These are phyloP conservation scores for Andrena fulva DNA, from an alignment of 2,888 invertebrate genomes.

Conservation along the genomic window DNA sequence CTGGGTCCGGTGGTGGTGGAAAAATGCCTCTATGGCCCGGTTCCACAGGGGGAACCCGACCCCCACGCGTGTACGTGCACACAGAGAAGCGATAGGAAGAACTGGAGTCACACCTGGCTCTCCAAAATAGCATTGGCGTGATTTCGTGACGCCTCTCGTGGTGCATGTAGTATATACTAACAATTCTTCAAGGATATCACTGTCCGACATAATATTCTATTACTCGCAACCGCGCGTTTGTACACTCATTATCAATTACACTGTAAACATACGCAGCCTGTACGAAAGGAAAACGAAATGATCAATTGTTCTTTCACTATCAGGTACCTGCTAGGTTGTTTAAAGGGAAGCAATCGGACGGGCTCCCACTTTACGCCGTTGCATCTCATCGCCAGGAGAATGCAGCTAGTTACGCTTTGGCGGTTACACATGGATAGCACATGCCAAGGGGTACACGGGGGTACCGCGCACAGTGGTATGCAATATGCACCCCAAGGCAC, in stretches of 20 bases:
- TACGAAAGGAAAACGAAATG: too few species aligned
- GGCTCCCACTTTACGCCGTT: conserved; percentile 34
- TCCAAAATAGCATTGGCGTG: conserved; percentile 73
- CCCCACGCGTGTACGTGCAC: conserved; percentile 56
- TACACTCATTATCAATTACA: too few species aligned
- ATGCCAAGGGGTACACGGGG: conserved; percentile 41
- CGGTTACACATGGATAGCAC: conserved; percentile 66
- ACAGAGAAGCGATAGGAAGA: conserved; percentile 30
- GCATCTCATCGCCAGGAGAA: conserved; percentile 30
- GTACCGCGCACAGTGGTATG: conserved; percentile 22
- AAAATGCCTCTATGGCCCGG: conserved; percentile 24
- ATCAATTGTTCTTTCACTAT: not conserved
- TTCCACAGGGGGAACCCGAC: conserved; percentile 44
- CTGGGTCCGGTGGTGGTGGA: conserved; percentile 65
- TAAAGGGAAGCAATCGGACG: not conserved
- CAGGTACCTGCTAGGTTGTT: not conserved
- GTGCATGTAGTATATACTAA: not conserved
- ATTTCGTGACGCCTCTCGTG: conserved; percentile 61
- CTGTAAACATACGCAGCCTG: too few species aligned
- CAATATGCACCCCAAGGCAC: conserved; percentile 58
- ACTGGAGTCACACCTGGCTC: conserved; percentile 72
- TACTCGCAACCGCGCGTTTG: too few species aligned
- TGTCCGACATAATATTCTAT: too few species aligned
- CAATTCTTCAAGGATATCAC: too few species aligned
- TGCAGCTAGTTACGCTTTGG: conserved; percentile 70